phyloP scores from a whole-genome alignment of 2,888 invertebrate genomes.

The Agonopterix alstromeriana region DNA sequence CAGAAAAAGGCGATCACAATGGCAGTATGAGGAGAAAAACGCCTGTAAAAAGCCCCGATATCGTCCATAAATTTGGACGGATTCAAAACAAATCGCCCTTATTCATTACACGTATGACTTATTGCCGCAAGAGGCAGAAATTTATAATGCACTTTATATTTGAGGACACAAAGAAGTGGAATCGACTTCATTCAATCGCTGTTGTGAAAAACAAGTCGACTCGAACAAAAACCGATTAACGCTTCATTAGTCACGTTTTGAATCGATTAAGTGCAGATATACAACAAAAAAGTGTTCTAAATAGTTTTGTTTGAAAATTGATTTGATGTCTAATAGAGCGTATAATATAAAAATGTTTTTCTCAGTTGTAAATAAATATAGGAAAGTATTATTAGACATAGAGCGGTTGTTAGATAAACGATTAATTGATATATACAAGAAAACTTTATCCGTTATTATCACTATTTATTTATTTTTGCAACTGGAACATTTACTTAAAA shows the following conservation, averaged over 20 bases:
- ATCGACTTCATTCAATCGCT: slow-evolving; percentile 36
- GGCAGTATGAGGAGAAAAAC: slow-evolving; percentile 64
- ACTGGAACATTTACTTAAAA: background rate
- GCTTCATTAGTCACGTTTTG: slow-evolving; percentile 68
- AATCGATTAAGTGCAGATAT: slow-evolving; percentile 26
- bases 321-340: slow-evolving; percentile 34
- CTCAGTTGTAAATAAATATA: background rate
- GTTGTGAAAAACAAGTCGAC: slow-evolving; percentile 43
- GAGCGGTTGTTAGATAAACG: background rate
- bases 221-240: slow-evolving; percentile 41
- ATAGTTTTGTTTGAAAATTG: slow-evolving; percentile 17
- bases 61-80: slow-evolving; percentile 72
- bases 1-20: slow-evolving; percentile 72
- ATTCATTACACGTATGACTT: slow-evolving; percentile 76
- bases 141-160: slow-evolving; percentile 64
- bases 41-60: slow-evolving; percentile 68
- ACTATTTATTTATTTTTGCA: background rate
- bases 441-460: background rate
- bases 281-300: slow-evolving; percentile 24
- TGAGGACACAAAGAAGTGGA: slow-evolving; percentile 52
- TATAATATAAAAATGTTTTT: background rate
- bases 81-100: slow-evolving; percentile 77
- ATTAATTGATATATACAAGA: background rate
- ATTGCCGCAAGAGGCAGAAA: slow-evolving; percentile 53
- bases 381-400: background rate